Percentiles rank a stretch among this genome's conserved stretches.
These are phyloP conservation scores for Sialis fuliginosa DNA, from an alignment of 2,888 invertebrate genomes.

Conservation along the genomic window DNA sequence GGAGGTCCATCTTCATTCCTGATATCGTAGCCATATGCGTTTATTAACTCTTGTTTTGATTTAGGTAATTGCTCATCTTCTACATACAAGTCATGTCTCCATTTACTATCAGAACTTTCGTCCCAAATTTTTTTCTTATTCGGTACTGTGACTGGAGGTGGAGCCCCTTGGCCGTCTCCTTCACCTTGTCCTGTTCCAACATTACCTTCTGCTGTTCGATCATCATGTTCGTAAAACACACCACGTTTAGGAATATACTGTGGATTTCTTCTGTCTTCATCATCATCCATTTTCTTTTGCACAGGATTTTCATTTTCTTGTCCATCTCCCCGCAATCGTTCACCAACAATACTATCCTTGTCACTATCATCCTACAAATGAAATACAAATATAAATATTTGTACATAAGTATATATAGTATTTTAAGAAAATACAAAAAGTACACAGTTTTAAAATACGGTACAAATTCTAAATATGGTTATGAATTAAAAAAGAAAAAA, in stretches of 20 bases:
- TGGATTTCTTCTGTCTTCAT: conserved; percentile 89
- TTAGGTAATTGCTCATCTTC: conserved; percentile 74
- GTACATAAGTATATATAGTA: too few species aligned
- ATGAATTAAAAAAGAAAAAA: too few species aligned
- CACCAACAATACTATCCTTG: conserved; percentile 33
- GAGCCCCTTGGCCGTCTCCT: conserved; percentile 12
- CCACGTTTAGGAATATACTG: conserved; percentile 94
- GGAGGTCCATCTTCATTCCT: conserved; percentile 84
- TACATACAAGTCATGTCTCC: conserved; percentile 51
- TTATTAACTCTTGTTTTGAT: conserved; percentile 63
- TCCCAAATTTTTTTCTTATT: conserved; percentile 25
- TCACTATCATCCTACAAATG: conserved; percentile 31
- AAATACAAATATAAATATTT: not conserved
- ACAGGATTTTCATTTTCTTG: conserved; percentile 33
- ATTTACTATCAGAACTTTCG: conserved; percentile 25
- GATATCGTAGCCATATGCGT: conserved; percentile 87
- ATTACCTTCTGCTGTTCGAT: conserved; percentile 50
- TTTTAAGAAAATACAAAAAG: too few species aligned
- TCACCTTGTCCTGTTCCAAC: conserved; percentile 19
- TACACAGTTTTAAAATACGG: too few species aligned
- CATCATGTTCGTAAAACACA: conserved; percentile 93
- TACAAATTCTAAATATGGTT: too few species aligned
- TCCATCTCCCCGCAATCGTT: conserved; percentile 53
- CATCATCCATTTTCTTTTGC: conserved; percentile 64
- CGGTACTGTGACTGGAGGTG: too few species aligned